Evolutionary conservation across 2,797 vertebrate species (phyloP).

Genomic region (Eulemur coronatus): DNA sequence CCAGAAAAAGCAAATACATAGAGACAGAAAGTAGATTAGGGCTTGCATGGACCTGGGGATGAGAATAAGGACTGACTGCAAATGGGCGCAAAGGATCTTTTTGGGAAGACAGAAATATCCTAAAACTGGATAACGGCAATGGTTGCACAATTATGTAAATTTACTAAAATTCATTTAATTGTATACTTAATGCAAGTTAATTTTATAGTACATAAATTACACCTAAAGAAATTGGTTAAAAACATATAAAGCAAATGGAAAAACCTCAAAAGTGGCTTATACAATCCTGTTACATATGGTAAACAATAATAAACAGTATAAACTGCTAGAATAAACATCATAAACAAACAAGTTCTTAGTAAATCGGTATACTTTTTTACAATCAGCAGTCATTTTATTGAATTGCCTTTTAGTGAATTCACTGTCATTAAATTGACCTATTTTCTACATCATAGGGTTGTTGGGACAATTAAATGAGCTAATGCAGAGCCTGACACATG

Average conservation of each 20-base stretch:
- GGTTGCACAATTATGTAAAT: not conserved
- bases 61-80: not conserved
- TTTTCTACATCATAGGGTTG: not conserved
- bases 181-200: not conserved
- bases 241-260: not conserved
- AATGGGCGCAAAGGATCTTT: not conserved
- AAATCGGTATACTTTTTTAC: conserved; percentile 8
- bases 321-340: conserved; percentile 18
- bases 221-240: conserved; percentile 27
- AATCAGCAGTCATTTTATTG: not conserved
- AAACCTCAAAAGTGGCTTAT: conserved; percentile 19
- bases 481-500: not conserved
- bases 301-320: conserved; percentile 35
- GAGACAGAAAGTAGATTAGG: not conserved
- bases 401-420: conserved; percentile 36
- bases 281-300: conserved; percentile 40
- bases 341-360: not conserved
- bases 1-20: conserved; percentile 33
- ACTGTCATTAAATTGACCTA: conserved; percentile 9
- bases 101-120: not conserved
- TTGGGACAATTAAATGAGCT: conserved; percentile 35
- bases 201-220: conserved; percentile 16
- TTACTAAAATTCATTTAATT: conserved; percentile 53
- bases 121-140: conserved; percentile 19
- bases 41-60: not conserved